Evolutionary conservation across 2,797 vertebrate genomes (phyloP).

Genomic region (Momotus momota): DNA sequence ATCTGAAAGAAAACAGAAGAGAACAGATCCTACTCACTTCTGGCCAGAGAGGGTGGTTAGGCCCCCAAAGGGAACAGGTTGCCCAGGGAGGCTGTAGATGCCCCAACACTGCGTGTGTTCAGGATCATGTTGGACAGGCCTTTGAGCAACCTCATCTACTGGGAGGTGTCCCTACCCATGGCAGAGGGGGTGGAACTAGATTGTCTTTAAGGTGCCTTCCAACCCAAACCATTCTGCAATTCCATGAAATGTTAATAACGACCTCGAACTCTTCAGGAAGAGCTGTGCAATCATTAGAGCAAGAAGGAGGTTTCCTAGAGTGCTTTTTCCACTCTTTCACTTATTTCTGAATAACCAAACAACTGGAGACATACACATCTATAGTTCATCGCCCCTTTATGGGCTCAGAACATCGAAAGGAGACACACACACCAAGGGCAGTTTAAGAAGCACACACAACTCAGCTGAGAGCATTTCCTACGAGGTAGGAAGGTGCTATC

Average conservation of each 20-base stretch:
- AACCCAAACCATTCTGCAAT: no score
- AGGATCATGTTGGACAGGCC: no score
- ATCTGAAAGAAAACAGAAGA: neutral
- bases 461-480: neutral
- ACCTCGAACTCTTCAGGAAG: neutral
- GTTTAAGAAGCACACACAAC: fast-evolving
- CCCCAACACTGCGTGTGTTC: no score
- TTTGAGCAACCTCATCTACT: no score
- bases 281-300: neutral
- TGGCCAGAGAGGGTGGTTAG: neutral
- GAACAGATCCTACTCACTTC: neutral
- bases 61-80: neutral
- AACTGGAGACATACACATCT: neutral
- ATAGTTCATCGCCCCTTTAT: neutral
- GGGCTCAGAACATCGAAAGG: neutral
- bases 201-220: no score
- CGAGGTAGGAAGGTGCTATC: neutral
- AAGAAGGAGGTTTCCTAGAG: neutral
- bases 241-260: neutral
- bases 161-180: no score
- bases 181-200: no score
- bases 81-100: no score
- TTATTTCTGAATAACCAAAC: neutral
- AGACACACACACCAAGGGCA: neutral
- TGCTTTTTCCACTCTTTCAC: neutral